phyloP scores from a whole-genome alignment of 2,797 vertebrate genomes.

The Cyprinella venusta region DNA sequence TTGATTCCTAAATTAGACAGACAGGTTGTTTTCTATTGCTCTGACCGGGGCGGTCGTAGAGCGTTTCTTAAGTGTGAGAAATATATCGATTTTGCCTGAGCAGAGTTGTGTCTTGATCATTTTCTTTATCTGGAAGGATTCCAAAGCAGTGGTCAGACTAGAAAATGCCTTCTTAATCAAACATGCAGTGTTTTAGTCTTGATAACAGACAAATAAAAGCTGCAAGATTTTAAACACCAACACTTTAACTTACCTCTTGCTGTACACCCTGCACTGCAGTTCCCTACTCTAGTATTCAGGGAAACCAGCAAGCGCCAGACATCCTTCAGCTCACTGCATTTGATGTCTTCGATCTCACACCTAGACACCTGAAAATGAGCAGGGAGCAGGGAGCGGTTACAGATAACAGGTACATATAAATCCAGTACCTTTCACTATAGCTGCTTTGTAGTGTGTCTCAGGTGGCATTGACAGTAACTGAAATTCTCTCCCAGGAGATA shows the following conservation, averaged over 20 bases:
- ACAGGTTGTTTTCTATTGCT: constrained; percentile 51
- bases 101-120: constrained; percentile 8
- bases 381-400: background rate
- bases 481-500: constrained; percentile 32
- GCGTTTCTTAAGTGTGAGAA: constrained; percentile 46
- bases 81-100: constrained; percentile 55
- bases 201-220: background rate
- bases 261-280: background rate
- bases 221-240: background rate
- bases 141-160: background rate
- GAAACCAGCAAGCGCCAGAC: background rate
- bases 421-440: background rate
- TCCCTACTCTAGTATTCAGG: background rate
- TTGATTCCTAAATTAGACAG: constrained; percentile 56
- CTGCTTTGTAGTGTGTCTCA: constrained; percentile 14
- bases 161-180: constrained; percentile 10
- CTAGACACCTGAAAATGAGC: constrained; percentile 24
- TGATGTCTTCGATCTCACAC: constrained; percentile 29
- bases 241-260: background rate
- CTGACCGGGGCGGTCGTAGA: constrained; percentile 20
- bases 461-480: constrained; percentile 39
- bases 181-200: background rate
- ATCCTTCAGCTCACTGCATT: constrained; percentile 21
- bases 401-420: constrained; percentile 38
- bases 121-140: constrained; percentile 15